Base-by-base conservation (phyloP, 1,140 invertebrate species). In the Drosophila navojoa region DNA sequence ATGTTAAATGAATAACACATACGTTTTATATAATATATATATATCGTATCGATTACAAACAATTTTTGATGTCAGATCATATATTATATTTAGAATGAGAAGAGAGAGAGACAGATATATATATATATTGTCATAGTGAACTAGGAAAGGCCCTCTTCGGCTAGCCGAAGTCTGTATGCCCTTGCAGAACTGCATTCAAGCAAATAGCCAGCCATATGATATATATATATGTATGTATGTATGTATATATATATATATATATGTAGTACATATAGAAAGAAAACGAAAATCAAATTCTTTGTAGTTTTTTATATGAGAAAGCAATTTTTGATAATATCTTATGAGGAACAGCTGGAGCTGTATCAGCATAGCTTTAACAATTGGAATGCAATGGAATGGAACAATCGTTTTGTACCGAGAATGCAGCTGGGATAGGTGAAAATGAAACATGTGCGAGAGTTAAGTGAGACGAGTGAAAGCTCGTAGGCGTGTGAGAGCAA, bases 1-100 rank as follows among this genome's bases (percentile, higher is more conserved):
- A 44, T 74, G 58, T 74, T 61, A 57, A 70, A 63, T 62, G 50
- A 85, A 62, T 62, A 49, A 85, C 74, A 86, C 77, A 87, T 79
- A 87, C 76, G 81, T 86, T 87, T 86, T 86, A 60, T 67, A 59
- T 38, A 67, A 35, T 49, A 35, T 55, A 58, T 45, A 55, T 64
- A 55, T 71, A 57, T 57, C 67, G 60, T 71, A 71, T 55, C 50
- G 67, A 63, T 47, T 62, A 50, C 29, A 38, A 52, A 42, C 32
- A 27, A 59, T 50, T 52, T 58, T 69, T 53, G 57, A 70, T 63
- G 67, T 70, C 58, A 52, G 35, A 32, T 59, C 64, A 67, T 32
- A 47, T 50, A 45, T 15, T 45, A 60, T 54, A 38, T 40, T 32
- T 22, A 44, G 42, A 69, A 27, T 22, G 40, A 11, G 32, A 69